Evolutionary conservation across 1,140 invertebrate species (phyloP), one percentile per base, ranked within the genome.

Genomic region (Sarcophaga peregrina): DNA sequence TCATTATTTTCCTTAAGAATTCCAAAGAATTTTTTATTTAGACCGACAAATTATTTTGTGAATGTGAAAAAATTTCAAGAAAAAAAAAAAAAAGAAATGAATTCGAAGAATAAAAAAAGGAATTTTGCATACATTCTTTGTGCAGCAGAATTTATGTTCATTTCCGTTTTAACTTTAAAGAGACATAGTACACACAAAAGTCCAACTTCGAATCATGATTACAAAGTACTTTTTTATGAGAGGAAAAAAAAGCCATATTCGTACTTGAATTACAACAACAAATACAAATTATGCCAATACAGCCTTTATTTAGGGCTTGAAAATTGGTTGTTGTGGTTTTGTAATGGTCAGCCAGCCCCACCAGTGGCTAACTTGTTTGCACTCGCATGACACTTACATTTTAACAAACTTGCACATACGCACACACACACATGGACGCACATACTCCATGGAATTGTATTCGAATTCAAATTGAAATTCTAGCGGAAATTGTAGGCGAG

Each of bases 401-500:
- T 37, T 37, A 2, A 58, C 54, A 58, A n/a, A 15, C n/a, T n/a
- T n/a, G n/a, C n/a, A n/a, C n/a, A n/a, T n/a, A n/a, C n/a, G n/a
- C 54, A 58, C 11, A 58, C n/a, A 58, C 15, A 54, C 15, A 37
- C 25, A 37, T 37, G 25, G 4, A 37, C 25, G 25, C 25, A 2
- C 25, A 37, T 37, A 37, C 25, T 37, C 25, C 25, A 37, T 37
- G 25, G 5, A 8, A 54, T 54, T 54, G 10, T 54, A n/a, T 58
- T 58, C 15, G 7, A 58, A 58, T 13, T n/a, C 7, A n/a, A 75
- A 11, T 76, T 76, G 45, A n/a, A 47, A 76, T 76, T 48, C 74
- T 76, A 76, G 45, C 74, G 74, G 74, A 76, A 76, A 47, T 76
- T 76, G 74, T 76, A 76, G 74, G 74, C 74, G 74, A 76, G 17